Conservation (phyloP, 2,797 vertebrate species). For the Oreochromis grahami region DNA sequence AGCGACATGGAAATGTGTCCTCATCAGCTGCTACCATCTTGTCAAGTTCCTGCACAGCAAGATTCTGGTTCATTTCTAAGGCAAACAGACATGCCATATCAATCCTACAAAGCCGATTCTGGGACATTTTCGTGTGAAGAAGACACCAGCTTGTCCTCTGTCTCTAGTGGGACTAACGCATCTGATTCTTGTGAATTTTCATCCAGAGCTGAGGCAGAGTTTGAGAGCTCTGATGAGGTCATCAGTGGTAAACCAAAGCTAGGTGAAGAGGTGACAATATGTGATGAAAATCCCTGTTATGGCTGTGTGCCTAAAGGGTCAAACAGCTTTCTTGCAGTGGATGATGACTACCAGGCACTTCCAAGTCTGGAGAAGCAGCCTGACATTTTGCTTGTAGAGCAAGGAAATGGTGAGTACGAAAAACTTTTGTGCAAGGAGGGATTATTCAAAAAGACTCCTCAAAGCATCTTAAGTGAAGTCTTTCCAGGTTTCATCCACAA, state of each 20-base stretch:
- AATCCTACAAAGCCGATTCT: slow-evolving; percentile 9
- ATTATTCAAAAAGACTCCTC: not conserved
- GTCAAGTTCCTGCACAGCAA: not conserved
- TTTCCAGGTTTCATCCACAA: not conserved
- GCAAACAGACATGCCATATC: slow-evolving; percentile 27
- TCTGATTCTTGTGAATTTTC: not conserved
- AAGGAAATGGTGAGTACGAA: not conserved
- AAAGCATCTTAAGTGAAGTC: not conserved
- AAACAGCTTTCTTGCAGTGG: not conserved
- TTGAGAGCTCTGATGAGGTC: not conserved
- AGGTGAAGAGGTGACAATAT: not conserved
- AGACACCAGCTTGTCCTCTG: not conserved
- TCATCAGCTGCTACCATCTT: not conserved
- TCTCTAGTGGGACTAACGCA: not conserved
- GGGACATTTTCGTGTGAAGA: not conserved
- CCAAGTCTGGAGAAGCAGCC: not conserved
- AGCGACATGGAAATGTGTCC: not conserved
- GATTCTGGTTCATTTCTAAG: not conserved
- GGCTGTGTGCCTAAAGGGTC: not conserved
- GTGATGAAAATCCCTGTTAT: not conserved
- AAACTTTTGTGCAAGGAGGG: not conserved
- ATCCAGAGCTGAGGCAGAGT: not conserved
- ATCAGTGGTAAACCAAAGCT: not conserved
- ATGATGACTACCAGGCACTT: slow-evolving; percentile 36
- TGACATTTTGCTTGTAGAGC: not conserved